A percentile compares a stretch with the other conserved stretches of the same genome.
Conservation (phyloP, 2,797 vertebrate species). For the Sebastes ruberrimus region DNA sequence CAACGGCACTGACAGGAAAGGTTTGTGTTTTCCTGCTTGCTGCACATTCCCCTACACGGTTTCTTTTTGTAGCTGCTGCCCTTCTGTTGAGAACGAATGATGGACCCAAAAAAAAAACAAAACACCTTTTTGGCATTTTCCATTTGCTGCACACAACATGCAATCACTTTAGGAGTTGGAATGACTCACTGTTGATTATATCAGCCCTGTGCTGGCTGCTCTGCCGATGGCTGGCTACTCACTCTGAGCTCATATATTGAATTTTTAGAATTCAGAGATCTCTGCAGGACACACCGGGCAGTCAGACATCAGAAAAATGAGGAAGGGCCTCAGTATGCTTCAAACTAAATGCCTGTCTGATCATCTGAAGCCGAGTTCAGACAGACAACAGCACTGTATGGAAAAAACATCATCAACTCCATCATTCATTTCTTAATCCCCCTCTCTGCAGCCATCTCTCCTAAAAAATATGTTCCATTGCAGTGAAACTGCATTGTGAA, state of each 20-base stretch:
- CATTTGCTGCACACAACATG: slow-evolving; percentile 12
- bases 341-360: background rate
- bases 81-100: background rate
- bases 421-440: too few species aligned
- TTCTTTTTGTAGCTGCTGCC: background rate
- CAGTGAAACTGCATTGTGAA: too few species aligned
- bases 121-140: background rate
- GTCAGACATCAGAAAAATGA: background rate
- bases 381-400: background rate
- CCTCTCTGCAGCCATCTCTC: too few species aligned
- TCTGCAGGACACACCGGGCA: slow-evolving; percentile 2
- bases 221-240: background rate
- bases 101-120: background rate
- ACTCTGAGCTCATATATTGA: background rate
- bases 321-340: background rate
- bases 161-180: slow-evolving; percentile 39
- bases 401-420: background rate
- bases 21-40: slow-evolving; percentile 82
- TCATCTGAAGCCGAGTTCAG: background rate
- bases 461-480: too few species aligned
- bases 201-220: slow-evolving; percentile 16
- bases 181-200: slow-evolving; percentile 35
- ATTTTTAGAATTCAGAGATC: slow-evolving; percentile 12
- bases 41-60: slow-evolving; percentile 4
- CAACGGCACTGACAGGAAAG: slow-evolving; percentile 90